Evolutionary conservation across 2,113 vertebrate species (phyloP).

Genomic region (Forbesichthys papilliferus): DNA sequence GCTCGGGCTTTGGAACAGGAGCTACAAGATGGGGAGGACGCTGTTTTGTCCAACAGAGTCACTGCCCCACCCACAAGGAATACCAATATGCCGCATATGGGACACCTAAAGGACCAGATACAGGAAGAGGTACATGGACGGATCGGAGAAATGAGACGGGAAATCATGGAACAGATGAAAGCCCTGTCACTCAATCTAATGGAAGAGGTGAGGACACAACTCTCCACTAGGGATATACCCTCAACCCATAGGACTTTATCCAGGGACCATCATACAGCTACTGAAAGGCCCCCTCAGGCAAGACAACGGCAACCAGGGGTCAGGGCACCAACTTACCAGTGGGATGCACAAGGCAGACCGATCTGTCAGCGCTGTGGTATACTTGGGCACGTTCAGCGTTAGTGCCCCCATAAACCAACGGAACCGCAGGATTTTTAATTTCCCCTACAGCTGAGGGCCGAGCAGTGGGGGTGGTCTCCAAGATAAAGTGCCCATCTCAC

Average conservation of each 20-base stretch:
- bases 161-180: slow-evolving; percentile 15
- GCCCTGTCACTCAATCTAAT: not conserved
- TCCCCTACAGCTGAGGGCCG: too few relatives aligned
- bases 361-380: slow-evolving; percentile 1
- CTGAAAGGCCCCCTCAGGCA: not conserved
- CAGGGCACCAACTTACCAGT: slow-evolving; percentile 4
- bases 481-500: too few relatives aligned
- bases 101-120: slow-evolving; percentile 1
- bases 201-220: not conserved
- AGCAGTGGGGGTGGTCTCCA: too few relatives aligned
- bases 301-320: too few relatives aligned
- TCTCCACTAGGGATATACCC: not conserved
- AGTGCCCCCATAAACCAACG: too few relatives aligned
- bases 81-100: not conserved
- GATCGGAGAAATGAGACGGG: not conserved
- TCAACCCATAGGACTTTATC: not conserved
- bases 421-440: too few relatives aligned
- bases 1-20: slow-evolving; percentile 10
- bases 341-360: slow-evolving; percentile 12
- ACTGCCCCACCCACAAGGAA: not conserved
- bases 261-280: not conserved
- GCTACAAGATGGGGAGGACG: slow-evolving; percentile 1
- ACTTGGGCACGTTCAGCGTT: too few relatives aligned
- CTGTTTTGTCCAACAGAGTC: not conserved
- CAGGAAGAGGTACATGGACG: not conserved